Percentiles rank a stretch among this genome's conserved stretches.
These are phyloP conservation scores for Congeria kusceri DNA, from an alignment of 2,888 invertebrate species.

Conservation along the genomic window DNA sequence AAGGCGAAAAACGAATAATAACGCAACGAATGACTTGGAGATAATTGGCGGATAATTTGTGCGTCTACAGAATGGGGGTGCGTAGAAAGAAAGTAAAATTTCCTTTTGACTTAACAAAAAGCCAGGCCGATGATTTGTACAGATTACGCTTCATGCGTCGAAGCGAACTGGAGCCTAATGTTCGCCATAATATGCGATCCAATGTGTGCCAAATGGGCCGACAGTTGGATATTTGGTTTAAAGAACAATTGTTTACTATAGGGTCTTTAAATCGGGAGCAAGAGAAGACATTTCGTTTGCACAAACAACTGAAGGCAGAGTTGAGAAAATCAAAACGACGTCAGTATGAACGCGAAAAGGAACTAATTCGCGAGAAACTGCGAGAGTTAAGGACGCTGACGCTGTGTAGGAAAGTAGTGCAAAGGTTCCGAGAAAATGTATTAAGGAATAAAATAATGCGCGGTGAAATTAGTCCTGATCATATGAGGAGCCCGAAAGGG, in stretches of 20 bases:
- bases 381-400: constrained; percentile 31
- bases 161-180: constrained; percentile 56
- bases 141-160: constrained; percentile 52
- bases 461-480: neutral
- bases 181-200: constrained; percentile 45
- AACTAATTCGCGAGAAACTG: constrained; percentile 49
- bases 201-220: constrained; percentile 45
- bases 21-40: too few relatives aligned
- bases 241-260: constrained; percentile 54
- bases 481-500: neutral
- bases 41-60: too few relatives aligned
- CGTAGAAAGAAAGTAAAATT: constrained; percentile 44
- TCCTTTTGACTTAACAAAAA: constrained; percentile 54
- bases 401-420: constrained; percentile 52
- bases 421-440: constrained; percentile 52
- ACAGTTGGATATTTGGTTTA: constrained; percentile 61
- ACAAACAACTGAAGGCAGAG: constrained; percentile 45
- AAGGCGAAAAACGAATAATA: too few relatives aligned
- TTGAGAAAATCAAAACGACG: constrained; percentile 43
- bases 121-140: constrained; percentile 47
- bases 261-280: constrained; percentile 56
- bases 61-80: constrained; percentile 30
- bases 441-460: constrained; percentile 14
- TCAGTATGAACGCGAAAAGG: constrained; percentile 52
- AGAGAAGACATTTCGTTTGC: constrained; percentile 43